These are phyloP conservation scores for Myathropa florea DNA, from an alignment of 2,888 invertebrate species.

Conservation along the genomic window DNA sequence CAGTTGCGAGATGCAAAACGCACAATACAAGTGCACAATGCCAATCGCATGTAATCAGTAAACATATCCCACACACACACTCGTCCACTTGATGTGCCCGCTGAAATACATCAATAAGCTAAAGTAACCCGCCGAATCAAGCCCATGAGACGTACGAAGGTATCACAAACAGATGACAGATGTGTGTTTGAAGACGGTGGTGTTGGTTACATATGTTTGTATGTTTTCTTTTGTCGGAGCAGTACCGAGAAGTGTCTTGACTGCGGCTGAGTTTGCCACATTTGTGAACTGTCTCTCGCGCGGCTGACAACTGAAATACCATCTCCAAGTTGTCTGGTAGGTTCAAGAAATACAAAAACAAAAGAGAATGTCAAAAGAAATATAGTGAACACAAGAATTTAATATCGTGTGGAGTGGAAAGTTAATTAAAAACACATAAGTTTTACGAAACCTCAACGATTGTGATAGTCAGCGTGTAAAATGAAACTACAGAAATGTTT, in stretches of 20 bases:
- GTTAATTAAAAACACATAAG: conserved; percentile 11
- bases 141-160: background rate
- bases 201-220: background rate
- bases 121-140: background rate
- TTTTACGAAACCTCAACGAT: background rate
- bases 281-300: conserved; percentile 30
- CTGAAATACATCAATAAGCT: background rate
- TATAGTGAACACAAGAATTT: conserved; percentile 8
- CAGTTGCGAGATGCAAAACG: background rate
- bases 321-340: background rate
- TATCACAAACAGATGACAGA: background rate
- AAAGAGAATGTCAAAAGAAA: conserved; percentile 22
- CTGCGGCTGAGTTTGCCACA: conserved; percentile 1
- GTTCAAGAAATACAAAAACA: conserved; percentile 14
- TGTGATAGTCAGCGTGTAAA: conserved; percentile 6
- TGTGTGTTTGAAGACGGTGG: background rate
- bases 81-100: background rate
- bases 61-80: background rate
- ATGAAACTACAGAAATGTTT: conserved; percentile 45
- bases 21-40: background rate
- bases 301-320: conserved; percentile 26
- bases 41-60: background rate
- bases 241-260: background rate
- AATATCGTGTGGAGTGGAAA: conserved; percentile 21
- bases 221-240: background rate